Evolutionary conservation across 2,888 invertebrate genomes (phyloP).

Genomic region (Yponomeuta malinellus): DNA sequence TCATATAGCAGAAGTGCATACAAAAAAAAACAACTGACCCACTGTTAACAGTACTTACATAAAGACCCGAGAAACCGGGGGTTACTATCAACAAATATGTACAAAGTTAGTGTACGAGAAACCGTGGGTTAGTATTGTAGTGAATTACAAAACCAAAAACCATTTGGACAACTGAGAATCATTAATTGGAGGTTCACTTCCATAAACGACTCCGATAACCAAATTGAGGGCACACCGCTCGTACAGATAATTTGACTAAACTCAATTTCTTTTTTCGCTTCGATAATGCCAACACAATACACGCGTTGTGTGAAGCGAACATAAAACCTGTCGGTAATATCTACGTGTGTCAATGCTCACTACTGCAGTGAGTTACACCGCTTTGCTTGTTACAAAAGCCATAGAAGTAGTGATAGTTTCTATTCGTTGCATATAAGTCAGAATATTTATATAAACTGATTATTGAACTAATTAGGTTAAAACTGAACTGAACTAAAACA

Average conservation of each 20-base stretch:
- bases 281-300: constrained; percentile 20
- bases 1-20: too few species aligned
- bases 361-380: neutral
- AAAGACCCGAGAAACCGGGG: too few species aligned
- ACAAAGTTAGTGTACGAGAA: too few species aligned
- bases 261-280: constrained; percentile 30
- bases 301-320: neutral
- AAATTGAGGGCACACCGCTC: constrained; percentile 34
- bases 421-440: too few species aligned
- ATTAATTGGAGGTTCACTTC: constrained; percentile 35
- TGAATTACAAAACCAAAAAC: neutral
- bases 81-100: too few species aligned
- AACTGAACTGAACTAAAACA: neutral
- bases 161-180: constrained; percentile 20
- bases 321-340: neutral
- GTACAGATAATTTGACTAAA: constrained; percentile 38
- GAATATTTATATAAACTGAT: too few species aligned
- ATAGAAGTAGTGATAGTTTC: neutral
- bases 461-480: neutral
- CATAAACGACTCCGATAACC: constrained; percentile 41
- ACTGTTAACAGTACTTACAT: too few species aligned
- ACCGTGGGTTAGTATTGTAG: neutral
- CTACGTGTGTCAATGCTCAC: neutral
- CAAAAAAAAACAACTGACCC: too few species aligned
- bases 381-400: neutral